Conservation (phyloP, 2,113 vertebrate genomes). For the Cettia cetti region DNA sequence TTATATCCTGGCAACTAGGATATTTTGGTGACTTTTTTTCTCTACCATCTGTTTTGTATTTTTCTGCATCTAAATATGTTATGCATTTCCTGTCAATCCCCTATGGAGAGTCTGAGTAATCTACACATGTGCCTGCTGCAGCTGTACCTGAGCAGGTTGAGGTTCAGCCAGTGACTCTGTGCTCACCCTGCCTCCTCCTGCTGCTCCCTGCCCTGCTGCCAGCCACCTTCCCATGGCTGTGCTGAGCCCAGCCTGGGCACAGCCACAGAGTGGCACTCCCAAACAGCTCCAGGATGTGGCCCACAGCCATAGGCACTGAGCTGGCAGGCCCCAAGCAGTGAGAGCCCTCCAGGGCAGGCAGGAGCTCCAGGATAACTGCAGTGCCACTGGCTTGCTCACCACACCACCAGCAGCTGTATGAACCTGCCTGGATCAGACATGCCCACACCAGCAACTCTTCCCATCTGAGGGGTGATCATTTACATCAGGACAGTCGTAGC, state of each 20-base stretch:
- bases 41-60: neutral
- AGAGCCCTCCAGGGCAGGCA: neutral
- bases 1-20: neutral
- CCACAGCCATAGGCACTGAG: neutral
- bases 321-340: neutral
- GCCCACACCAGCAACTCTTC: neutral
- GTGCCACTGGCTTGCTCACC: neutral
- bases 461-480: neutral
- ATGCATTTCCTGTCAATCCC: neutral
- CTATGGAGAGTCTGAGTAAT: neutral
- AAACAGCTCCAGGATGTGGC: accelerated
- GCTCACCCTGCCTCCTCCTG: neutral
- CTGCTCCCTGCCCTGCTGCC: neutral
- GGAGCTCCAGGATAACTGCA: neutral
- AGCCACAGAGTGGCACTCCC: neutral
- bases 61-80: neutral
- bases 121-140: neutral
- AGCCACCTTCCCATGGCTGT: neutral
- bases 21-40: neutral
- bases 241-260: neutral
- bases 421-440: neutral
- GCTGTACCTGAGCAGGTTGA: neutral
- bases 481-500: neutral
- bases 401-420: neutral
- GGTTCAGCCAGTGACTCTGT: neutral